Conservation (phyloP, 2,888 invertebrate genomes). For the Melanophora roralis region DNA sequence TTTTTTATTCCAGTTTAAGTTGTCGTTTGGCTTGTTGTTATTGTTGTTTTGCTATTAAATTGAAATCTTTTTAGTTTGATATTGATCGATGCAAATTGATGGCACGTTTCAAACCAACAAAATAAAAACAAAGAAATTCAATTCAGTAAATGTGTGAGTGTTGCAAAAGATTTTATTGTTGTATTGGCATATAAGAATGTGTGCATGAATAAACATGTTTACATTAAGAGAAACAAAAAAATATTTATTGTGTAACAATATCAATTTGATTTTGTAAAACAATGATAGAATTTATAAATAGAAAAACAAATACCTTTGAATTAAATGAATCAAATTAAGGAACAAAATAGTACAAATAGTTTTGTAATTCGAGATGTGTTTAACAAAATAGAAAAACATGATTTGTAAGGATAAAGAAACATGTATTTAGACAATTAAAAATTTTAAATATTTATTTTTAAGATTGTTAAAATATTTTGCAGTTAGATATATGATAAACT, state of each 20-base stretch:
- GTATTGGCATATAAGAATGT: not conserved
- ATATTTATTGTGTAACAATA: constrained; percentile 45
- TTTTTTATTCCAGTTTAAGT: constrained; percentile 42
- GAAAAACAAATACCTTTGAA: constrained; percentile 47
- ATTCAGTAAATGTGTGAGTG: constrained; percentile 22
- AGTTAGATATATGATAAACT: too few relatives aligned
- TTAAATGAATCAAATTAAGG: not conserved
- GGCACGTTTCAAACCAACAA: constrained; percentile 55
- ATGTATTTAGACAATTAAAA: too few relatives aligned
- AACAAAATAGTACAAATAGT: not conserved
- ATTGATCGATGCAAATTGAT: constrained; percentile 66
- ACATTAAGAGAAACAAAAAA: constrained; percentile 29
- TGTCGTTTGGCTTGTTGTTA: constrained; percentile 59
- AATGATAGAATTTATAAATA: constrained; percentile 52
- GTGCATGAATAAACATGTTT: constrained; percentile 14
- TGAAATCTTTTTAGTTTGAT: constrained; percentile 63
- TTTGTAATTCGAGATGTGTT: constrained; percentile 19
- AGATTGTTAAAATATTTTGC: too few relatives aligned
- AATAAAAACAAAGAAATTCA: constrained; percentile 28
- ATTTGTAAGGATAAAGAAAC: constrained; percentile 1
- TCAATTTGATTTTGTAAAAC: constrained; percentile 50
- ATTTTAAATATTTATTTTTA: too few relatives aligned
- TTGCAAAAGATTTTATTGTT: too few relatives aligned
- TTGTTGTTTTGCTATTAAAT: constrained; percentile 58
- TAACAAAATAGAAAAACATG: constrained; percentile 11